These are phyloP conservation scores for Drosophila mayri DNA, from an alignment of 1,140 invertebrate genomes.

Conservation along the genomic window DNA sequence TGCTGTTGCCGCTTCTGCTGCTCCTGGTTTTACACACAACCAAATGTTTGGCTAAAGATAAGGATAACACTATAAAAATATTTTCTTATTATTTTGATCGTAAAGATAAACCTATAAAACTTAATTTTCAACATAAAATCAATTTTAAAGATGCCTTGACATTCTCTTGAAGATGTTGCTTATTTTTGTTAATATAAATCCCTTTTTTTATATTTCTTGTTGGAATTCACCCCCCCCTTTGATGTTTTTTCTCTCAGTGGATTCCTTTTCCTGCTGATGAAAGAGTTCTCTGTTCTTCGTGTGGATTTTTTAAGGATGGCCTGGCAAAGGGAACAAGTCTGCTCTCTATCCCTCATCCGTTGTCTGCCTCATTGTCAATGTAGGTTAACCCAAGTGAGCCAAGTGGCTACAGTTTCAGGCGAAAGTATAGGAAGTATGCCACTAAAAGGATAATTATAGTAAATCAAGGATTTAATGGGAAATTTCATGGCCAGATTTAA, in stretches of 20 bases:
- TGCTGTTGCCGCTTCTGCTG: conserved; percentile 19
- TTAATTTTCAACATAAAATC: background rate
- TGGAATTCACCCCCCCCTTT: background rate
- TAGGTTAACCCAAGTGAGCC: conserved; percentile 74
- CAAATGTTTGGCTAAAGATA: background rate
- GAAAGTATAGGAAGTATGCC: background rate
- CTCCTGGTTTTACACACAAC: background rate
- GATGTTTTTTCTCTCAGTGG: background rate
- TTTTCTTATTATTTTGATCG: background rate
- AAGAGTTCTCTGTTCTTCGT: conserved; percentile 44
- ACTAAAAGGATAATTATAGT: too few relatives aligned
- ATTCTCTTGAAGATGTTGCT: too few relatives aligned
- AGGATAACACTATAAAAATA: background rate
- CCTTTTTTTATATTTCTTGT: too few relatives aligned
- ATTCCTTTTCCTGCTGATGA: conserved; percentile 36
- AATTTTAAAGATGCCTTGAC: too few relatives aligned
- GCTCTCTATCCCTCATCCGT: conserved; percentile 1
- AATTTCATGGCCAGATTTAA: background rate
- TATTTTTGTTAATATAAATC: too few relatives aligned
- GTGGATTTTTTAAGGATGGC: conserved; percentile 46
- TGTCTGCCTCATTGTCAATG: conserved; percentile 66
- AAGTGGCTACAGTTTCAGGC: conserved; percentile 25
- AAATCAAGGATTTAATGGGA: background rate
- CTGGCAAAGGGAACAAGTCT: conserved; percentile 15
- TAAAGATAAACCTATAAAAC: background rate